phyloP scores from a whole-genome alignment of 2,797 vertebrate species.

The Hoplostethus mediterraneus region DNA sequence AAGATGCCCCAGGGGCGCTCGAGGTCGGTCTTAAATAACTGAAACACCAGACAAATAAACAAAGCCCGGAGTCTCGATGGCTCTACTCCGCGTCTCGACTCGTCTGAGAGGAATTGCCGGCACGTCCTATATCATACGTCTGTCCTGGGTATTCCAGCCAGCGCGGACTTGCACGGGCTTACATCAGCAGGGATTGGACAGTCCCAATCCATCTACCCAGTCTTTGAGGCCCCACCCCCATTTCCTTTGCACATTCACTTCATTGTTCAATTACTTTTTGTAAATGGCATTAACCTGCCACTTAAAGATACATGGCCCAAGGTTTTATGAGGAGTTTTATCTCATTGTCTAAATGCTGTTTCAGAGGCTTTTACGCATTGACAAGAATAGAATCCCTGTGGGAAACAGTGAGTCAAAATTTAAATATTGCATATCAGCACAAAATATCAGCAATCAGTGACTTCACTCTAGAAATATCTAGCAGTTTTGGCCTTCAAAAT shows the following conservation, averaged over 20 bases:
- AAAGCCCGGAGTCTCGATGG: neutral
- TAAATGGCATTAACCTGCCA: no score
- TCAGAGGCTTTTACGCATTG: no score
- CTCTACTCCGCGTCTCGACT: neutral
- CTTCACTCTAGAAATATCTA: neutral
- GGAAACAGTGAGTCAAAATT: no score
- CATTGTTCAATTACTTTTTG: no score
- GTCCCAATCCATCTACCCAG: conserved; percentile 11
- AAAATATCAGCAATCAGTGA: no score
- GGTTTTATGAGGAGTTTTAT: no score
- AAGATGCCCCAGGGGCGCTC: neutral
- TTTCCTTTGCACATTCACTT: no score
- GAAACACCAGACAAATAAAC: neutral
- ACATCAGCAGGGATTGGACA: conserved; percentile 52
- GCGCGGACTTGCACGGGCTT: conserved; percentile 39
- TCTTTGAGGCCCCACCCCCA: conserved; percentile 2
- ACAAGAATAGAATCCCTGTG: no score
- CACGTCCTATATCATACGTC: conserved; percentile 24
- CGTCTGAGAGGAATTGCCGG: neutral
- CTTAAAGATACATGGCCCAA: no score
- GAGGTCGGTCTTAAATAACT: neutral
- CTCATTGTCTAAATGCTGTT: no score
- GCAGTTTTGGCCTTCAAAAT: neutral
- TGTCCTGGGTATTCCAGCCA: conserved; percentile 5
- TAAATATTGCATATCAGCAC: no score